Base-by-base conservation (phyloP, 2,888 invertebrate species). In the Andrena hattorfiana region DNA sequence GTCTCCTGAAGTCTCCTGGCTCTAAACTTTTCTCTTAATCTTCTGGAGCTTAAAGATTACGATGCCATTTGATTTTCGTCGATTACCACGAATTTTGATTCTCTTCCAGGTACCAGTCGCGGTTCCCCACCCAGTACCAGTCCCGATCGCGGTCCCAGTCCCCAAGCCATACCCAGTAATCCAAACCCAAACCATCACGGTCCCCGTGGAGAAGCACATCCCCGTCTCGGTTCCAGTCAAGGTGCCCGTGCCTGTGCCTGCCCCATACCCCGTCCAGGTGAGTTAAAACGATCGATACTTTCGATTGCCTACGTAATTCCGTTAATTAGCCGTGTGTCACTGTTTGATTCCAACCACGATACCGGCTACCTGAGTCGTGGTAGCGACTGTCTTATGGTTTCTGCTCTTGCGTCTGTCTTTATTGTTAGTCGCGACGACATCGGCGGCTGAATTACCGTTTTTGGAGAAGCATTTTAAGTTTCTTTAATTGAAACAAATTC, bases 171-270 rank as follows among this genome's bases (percentile, higher is more conserved):
- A 95, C 84, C 94, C 94, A 82, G 94, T 95, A 26, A 85, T 94
- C n/a, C 90, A 93, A 48, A 94, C 93, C 71, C 90, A 89, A 80
- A 93, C 93, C 2, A 93, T 95, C 70, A 84, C 94, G 10, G 94
- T 95, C 54, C 95, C 95, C 72, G 95, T 95, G 51, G 95, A 95
- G 85, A 94, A 94, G 83, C 95, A 95, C 10, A 94, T 93, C 86
- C 94, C 94, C 30, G 94, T 95, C 6, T 92, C 94, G 81, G 95
- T 95, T 62, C 95, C 95, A 56, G 94, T 95, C 26, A 94, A 94
- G 90, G 95, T 96, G 23, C 95, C 95, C 2, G 95, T 95, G n/a
- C 95, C 96, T 8, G 94, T 94, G 35, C 93, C 94, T 13, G 93
- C 94, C 2, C 92, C 94, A 23, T 95, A 96, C 87, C 96, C 96